These are phyloP conservation scores for Thysanoteuthis rhombus DNA, from an alignment of 2,888 invertebrate genomes.

Conservation along the genomic window DNA sequence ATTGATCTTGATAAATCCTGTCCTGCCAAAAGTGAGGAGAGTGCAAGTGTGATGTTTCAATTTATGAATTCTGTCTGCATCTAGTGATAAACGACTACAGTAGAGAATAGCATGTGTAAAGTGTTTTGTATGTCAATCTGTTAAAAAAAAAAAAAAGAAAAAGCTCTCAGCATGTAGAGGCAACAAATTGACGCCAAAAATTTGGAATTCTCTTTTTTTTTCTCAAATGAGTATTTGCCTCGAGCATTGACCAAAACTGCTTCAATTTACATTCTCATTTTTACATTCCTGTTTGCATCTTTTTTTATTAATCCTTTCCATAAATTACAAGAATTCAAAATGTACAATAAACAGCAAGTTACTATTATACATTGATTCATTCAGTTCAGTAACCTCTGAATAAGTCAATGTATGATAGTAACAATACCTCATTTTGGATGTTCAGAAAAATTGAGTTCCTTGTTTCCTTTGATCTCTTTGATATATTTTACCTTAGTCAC, in stretches of 20 bases:
- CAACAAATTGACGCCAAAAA: background rate
- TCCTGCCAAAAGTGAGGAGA: background rate
- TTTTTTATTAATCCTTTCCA: background rate
- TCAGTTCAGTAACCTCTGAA: background rate
- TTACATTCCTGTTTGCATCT: background rate
- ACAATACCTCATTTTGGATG: too few species aligned
- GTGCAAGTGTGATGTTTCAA: background rate
- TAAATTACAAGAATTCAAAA: background rate
- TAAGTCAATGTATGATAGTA: too few species aligned
- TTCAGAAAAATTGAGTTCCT: too few species aligned
- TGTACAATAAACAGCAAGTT: background rate
- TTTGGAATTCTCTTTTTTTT: background rate
- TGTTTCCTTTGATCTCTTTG: too few species aligned
- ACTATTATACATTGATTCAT: background rate
- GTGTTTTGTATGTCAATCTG: background rate
- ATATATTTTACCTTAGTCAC: too few species aligned
- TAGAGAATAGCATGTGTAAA: background rate
- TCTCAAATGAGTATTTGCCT: background rate
- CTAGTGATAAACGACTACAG: background rate
- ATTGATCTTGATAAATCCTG: background rate
- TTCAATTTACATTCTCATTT: background rate
- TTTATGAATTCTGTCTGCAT: background rate
- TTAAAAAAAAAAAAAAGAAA: background rate
- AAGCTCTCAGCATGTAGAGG: background rate
- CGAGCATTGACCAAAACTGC: background rate